Conservation (phyloP, 2,888 invertebrate species). For the Lamproptera curius region DNA sequence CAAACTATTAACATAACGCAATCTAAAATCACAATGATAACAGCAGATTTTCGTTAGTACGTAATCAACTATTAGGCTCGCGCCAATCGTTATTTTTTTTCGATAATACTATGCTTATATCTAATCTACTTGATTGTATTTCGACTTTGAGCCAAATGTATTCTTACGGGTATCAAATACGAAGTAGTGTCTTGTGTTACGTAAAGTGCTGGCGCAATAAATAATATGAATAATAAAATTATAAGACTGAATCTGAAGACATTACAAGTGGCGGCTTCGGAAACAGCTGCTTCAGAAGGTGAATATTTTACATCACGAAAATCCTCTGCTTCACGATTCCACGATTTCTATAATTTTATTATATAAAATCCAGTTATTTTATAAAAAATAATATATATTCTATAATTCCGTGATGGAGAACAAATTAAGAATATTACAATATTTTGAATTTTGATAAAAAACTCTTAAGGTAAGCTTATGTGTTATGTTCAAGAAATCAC, state of each 20-base stretch:
- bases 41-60: too few species aligned
- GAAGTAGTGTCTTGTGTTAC: conserved; percentile 36
- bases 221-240: conserved; percentile 48
- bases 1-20: too few species aligned
- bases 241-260: conserved; percentile 40
- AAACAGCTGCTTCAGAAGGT: conserved; percentile 55
- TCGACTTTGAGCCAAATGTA: conserved; percentile 45
- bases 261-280: conserved; percentile 38
- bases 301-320: conserved; percentile 23
- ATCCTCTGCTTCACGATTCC: too few species aligned
- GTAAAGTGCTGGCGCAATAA: conserved; percentile 22
- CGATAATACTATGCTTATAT: conserved; percentile 43
- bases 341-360: not conserved
- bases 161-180: conserved; percentile 36
- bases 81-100: conserved; percentile 32
- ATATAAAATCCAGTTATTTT: too few species aligned
- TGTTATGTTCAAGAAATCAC: too few species aligned
- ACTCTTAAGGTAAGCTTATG: too few species aligned
- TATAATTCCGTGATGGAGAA: too few species aligned
- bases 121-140: conserved; percentile 45
- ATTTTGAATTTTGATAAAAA: too few species aligned
- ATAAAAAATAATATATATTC: too few species aligned
- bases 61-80: conserved; percentile 3
- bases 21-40: too few species aligned
- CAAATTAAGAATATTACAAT: too few species aligned